Base-by-base conservation (phyloP, 1,140 invertebrate species). In the Brachionus asplanchnoidis region DNA sequence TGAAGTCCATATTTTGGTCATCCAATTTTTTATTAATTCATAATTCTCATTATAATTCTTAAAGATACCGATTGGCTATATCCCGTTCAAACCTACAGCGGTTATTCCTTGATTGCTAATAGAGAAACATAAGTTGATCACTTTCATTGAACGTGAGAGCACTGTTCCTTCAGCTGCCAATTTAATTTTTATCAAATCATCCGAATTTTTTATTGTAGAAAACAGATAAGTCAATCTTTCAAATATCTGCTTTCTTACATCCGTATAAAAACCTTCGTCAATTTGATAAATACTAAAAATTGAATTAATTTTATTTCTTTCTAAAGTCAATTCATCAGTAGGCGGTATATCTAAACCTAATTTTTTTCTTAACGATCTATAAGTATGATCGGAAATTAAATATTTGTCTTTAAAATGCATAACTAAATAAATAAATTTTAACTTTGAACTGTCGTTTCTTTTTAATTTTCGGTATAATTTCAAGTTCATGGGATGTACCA, bases 1-100 rank as follows among this genome's bases (percentile, higher is more conserved):
- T 6, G 3, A 23, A 12, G 14, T 14, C 42, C 42, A 50, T 20
- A 78, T 46, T n/a, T 14, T 1, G 36, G 17, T 78, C 20, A 78
- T n/a, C 44, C 75, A 78, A 14, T 44, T 44, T 28, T 46, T 26
- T 2, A 56, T 32, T 36, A 7, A 28, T 20, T 42, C 32, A 56
- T 78, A 78, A 26, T 78, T 14, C 32, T 78, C 75, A 78, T 46
- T 56, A n/a, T 78, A 36, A 44, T 46, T 14, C 32, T 78, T 50
- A 50, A 44, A 75, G 40, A 75, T 75, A 50, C 70, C 70, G 14
- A 75, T 42, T 6, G 70, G 36, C 17, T 28, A 75, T 6, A 14
- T 75, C 40, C 70, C 70, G 20, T 42, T 75, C 32, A 50, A 42
- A 4, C 70, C 36, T 11, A 14, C 17, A 28, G 70, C 36, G 40